These are phyloP conservation scores for Pedionomus torquatus DNA, from an alignment of 2,113 vertebrate species.

Conservation along the genomic window DNA sequence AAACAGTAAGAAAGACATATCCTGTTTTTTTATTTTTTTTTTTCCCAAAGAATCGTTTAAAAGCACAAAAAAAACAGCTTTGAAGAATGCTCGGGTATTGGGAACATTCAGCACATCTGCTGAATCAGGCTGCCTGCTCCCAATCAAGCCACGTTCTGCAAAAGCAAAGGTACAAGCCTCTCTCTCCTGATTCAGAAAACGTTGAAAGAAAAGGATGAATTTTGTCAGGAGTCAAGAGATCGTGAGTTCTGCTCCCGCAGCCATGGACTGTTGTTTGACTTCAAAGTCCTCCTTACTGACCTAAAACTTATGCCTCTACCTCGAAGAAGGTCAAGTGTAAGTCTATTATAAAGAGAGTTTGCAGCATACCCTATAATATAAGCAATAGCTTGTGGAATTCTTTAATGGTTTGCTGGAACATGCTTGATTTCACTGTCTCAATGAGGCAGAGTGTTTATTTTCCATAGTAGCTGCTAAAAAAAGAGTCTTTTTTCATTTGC, in stretches of 20 bases:
- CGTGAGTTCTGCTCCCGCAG: not conserved
- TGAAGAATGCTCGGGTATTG: not conserved
- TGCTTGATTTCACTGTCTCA: not conserved
- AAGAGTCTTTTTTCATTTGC: not conserved
- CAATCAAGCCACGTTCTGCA: not conserved
- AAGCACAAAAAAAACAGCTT: not conserved
- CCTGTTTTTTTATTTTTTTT: not conserved
- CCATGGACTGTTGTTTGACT: not conserved
- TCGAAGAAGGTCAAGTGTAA: not conserved
- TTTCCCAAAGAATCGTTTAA: not conserved
- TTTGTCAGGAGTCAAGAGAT: not conserved
- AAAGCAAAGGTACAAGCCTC: not conserved
- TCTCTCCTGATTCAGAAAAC: not conserved
- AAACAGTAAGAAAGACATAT: not conserved
- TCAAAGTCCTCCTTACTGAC: not conserved
- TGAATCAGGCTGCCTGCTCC: not conserved
- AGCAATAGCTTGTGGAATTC: not conserved
- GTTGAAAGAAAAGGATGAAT: not conserved
- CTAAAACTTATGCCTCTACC: not conserved
- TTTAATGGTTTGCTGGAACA: not conserved
- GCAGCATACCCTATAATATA: not conserved
- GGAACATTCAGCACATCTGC: not conserved
- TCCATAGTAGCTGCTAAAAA: not conserved
- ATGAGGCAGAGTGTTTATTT: not conserved
- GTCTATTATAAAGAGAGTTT: not conserved